phyloP scores from a whole-genome alignment of 2,797 vertebrate genomes.

The Melanotaenia nigrans region DNA sequence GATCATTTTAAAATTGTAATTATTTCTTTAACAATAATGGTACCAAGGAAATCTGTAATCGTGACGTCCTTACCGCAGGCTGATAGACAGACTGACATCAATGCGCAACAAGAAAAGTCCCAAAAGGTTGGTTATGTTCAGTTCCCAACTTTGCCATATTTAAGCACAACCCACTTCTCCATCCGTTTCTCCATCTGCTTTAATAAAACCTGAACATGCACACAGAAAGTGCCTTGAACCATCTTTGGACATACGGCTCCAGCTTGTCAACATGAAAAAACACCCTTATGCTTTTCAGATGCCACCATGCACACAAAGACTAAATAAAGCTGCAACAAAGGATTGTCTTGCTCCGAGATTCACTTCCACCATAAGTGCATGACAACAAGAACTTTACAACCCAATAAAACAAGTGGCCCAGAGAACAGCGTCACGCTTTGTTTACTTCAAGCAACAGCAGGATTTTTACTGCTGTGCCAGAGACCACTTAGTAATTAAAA shows the following conservation, averaged over 20 bases:
- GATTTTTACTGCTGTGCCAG: slow-evolving; percentile 38
- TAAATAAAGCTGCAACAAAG: background rate
- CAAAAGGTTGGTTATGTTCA: slow-evolving; percentile 6
- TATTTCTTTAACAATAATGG: no score
- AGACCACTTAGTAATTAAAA: slow-evolving; percentile 66
- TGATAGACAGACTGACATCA: background rate
- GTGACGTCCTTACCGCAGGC: no score
- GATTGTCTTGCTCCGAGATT: slow-evolving; percentile 9
- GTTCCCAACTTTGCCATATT: slow-evolving; percentile 4
- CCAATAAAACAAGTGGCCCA: slow-evolving; percentile 43
- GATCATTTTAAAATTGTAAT: no score
- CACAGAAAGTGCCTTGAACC: slow-evolving; percentile 27
- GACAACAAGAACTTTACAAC: slow-evolving; percentile 40
- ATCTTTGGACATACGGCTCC: background rate
- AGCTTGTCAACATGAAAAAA: no score
- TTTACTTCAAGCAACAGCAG: slow-evolving; percentile 50
- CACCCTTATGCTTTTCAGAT: background rate
- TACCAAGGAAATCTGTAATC: no score
- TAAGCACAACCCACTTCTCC: slow-evolving; percentile 36
- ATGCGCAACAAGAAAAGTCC: background rate
- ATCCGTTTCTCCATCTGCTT: slow-evolving; percentile 66
- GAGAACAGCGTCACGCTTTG: slow-evolving; percentile 56
- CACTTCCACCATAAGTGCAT: slow-evolving; percentile 19
- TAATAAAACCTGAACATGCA: slow-evolving; percentile 49
- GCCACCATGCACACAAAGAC: background rate